Conservation (phyloP, 2,113 vertebrate species). For the Hystrix brachyura region DNA sequence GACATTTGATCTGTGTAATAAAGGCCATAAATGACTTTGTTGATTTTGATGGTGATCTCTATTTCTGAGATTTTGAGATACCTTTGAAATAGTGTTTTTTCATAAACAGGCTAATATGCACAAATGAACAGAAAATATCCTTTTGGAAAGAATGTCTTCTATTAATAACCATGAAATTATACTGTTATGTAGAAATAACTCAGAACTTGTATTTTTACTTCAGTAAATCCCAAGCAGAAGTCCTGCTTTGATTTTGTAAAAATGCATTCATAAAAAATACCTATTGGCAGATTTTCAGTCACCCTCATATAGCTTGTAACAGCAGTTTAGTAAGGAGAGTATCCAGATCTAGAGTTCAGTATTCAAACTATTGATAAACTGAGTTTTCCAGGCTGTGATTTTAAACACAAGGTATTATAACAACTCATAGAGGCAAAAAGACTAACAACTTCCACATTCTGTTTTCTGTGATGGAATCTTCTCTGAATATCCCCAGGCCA, state of each 20-base stretch:
- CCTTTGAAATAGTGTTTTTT: constrained; percentile 6
- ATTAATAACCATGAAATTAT: neutral
- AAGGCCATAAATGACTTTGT: neutral
- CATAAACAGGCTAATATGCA: neutral
- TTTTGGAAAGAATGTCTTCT: constrained; percentile 25
- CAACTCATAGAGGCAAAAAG: constrained; percentile 65
- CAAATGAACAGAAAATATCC: neutral
- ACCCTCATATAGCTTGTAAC: neutral
- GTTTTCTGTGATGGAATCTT: constrained; percentile 73
- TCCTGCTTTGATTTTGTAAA: neutral
- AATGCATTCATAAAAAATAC: neutral
- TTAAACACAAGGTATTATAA: constrained; percentile 63
- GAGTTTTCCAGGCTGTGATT: constrained; percentile 57
- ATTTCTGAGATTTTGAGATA: neutral
- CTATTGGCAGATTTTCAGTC: neutral
- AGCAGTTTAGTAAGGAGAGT: neutral
- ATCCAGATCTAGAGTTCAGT: neutral
- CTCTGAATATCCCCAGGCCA: constrained; percentile 70
- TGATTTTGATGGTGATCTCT: neutral
- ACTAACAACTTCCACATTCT: constrained; percentile 73
- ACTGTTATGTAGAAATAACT: neutral
- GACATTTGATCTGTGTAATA: neutral
- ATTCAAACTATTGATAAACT: constrained; percentile 37
- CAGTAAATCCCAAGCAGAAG: neutral
- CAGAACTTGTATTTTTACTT: neutral